These are phyloP conservation scores for Cryptotermes secundus DNA, from an alignment of 1,140 invertebrate species.

Conservation along the genomic window DNA sequence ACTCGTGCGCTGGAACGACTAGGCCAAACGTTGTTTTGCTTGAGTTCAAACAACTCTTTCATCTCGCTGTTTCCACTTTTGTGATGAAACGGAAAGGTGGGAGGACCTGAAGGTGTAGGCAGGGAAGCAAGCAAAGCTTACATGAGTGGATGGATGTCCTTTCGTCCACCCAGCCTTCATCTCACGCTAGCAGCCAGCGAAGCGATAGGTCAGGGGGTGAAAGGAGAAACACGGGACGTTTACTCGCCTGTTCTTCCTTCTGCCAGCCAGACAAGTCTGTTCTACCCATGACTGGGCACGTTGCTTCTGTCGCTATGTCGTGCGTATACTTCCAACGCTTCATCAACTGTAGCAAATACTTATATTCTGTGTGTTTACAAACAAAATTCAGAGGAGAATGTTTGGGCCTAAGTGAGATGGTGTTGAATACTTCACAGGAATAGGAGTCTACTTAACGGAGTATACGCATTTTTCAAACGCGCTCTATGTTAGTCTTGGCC, in stretches of 20 bases:
- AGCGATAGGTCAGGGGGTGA: background rate
- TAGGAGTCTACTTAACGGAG: no score
- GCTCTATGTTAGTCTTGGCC: no score
- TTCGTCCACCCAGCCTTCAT: background rate
- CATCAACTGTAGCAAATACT: no score
- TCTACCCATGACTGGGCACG: no score
- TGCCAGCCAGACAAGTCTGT: background rate
- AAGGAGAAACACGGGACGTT: background rate
- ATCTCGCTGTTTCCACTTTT: background rate
- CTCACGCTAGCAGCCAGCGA: background rate
- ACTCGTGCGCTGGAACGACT: background rate
- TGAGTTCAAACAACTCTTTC: conserved; percentile 16
- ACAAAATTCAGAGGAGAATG: no score
- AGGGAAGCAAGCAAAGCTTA: background rate
- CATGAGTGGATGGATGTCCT: background rate
- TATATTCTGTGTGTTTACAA: no score
- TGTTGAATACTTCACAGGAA: no score
- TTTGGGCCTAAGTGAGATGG: no score
- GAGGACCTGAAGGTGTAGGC: background rate
- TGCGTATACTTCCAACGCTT: no score
- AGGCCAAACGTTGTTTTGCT: background rate
- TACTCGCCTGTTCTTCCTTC: background rate
- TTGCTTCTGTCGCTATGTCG: no score
- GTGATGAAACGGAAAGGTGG: background rate
- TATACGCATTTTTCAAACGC: no score